A percentile compares a stretch with the other conserved stretches of the same genome.
These are phyloP conservation scores for Mormyrus lacerda DNA, from an alignment of 2,113 vertebrate species.

Conservation along the genomic window DNA sequence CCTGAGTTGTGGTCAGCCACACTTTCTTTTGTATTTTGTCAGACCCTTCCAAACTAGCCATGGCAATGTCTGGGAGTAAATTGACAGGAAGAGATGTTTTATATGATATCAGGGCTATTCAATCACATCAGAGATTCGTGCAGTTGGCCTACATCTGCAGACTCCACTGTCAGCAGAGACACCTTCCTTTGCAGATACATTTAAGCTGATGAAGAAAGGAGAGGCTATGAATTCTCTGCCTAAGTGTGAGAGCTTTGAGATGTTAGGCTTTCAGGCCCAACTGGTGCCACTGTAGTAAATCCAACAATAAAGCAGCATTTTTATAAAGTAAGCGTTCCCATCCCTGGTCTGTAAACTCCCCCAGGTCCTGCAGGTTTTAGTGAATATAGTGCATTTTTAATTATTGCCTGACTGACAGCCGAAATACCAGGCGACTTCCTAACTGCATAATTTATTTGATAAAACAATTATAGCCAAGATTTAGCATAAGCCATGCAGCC, in stretches of 20 bases:
- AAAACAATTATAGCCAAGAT: not conserved
- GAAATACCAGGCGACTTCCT: not conserved
- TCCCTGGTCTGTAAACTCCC: not conserved
- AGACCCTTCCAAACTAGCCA: slow-evolving; percentile 83
- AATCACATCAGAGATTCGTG: slow-evolving; percentile 22
- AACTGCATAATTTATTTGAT: not conserved
- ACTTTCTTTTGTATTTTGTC: slow-evolving; percentile 89
- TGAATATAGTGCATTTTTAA: not conserved
- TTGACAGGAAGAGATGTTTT: slow-evolving; percentile 74
- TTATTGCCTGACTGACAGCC: not conserved
- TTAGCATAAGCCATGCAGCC: not conserved
- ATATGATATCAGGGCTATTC: slow-evolving; percentile 65
- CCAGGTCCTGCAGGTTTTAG: not conserved
- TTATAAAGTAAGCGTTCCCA: not conserved
- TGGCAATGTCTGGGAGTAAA: slow-evolving; percentile 38
- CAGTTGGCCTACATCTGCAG: not conserved
- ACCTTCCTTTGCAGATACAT: not conserved
- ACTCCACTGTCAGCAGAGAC: not conserved
- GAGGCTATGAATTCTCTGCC: not conserved
- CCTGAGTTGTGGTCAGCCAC: slow-evolving; percentile 93
- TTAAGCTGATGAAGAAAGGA: not conserved
- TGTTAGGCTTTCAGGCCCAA: not conserved
- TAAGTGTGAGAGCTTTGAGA: not conserved
- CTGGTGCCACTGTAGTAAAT: not conserved
- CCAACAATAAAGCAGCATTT: not conserved